Evolutionary conservation across 2,113 vertebrate species (phyloP).

Genomic region (Sapayoa aenigma): DNA sequence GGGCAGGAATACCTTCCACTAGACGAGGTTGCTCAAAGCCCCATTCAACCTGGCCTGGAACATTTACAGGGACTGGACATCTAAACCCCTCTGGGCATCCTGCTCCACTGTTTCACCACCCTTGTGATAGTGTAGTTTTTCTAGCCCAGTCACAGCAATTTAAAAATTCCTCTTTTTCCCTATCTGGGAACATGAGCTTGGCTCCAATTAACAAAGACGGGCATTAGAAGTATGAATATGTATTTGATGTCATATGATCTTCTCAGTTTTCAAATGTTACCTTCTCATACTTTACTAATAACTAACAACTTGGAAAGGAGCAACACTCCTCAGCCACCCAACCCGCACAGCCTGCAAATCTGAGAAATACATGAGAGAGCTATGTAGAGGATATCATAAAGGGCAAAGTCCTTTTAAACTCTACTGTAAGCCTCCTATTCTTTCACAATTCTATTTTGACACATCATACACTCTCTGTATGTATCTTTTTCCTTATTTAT

Average conservation of each 20-base stretch:
- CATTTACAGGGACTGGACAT: not conserved
- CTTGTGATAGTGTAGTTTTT: not conserved
- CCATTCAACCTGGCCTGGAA: not conserved
- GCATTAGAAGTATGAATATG: not conserved
- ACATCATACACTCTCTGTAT: not conserved
- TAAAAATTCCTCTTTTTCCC: not conserved
- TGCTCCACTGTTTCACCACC: not conserved
- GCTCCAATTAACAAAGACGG: not conserved
- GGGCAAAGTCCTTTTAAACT: not conserved
- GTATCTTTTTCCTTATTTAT: not conserved
- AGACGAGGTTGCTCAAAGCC: not conserved
- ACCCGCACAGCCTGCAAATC: not conserved
- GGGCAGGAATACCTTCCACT: not conserved
- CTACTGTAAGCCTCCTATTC: not conserved
- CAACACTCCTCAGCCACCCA: not conserved
- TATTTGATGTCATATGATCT: not conserved
- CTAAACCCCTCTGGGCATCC: not conserved
- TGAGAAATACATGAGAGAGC: not conserved
- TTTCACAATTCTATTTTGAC: not conserved
- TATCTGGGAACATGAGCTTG: not conserved
- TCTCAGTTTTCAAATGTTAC: not conserved
- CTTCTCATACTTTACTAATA: not conserved
- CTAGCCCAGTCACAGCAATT: not conserved
- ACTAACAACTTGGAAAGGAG: not conserved
- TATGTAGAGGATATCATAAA: not conserved